Conservation (phyloP, 2,888 invertebrate species). For the Scaptomyza tumidula region DNA sequence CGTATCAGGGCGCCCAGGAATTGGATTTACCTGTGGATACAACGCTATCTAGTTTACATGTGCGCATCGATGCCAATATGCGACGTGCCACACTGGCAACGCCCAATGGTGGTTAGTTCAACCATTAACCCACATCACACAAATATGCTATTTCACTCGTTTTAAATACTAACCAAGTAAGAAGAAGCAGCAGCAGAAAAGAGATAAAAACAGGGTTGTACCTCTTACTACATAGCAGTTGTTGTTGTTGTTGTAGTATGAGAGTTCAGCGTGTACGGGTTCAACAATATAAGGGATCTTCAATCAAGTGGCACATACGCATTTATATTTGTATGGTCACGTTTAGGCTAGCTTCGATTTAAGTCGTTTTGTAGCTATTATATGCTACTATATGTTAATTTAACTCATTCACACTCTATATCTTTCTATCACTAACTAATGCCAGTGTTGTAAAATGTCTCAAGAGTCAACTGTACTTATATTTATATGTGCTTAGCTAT, state of each 20-base stretch:
- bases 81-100: slow-evolving; percentile 82
- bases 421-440: slow-evolving; percentile 36
- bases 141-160: slow-evolving; percentile 41
- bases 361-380: slow-evolving; percentile 52
- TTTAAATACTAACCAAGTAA: slow-evolving; percentile 43
- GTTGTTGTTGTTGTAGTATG: slow-evolving; percentile 43
- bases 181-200: slow-evolving; percentile 5
- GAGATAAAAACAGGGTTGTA: slow-evolving; percentile 35
- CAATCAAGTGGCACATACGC: slow-evolving; percentile 45
- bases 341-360: slow-evolving; percentile 44
- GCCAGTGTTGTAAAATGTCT: slow-evolving; percentile 55
- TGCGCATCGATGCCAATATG: slow-evolving; percentile 83
- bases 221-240: slow-evolving; percentile 12
- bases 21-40: slow-evolving; percentile 83
- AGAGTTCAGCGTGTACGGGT: slow-evolving; percentile 49
- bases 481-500: slow-evolving; percentile 68
- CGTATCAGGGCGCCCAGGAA: slow-evolving; percentile 81
- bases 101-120: slow-evolving; percentile 85
- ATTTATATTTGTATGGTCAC: slow-evolving; percentile 13
- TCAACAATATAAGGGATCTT: slow-evolving; percentile 53
- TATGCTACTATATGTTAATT: slow-evolving; percentile 45
- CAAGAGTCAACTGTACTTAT: slow-evolving; percentile 59
- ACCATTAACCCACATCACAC: slow-evolving; percentile 33
- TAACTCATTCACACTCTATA: slow-evolving; percentile 32
- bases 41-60: slow-evolving; percentile 83